Conservation (phyloP, 2,113 vertebrate genomes). For the Erythrolamprus reginae region DNA sequence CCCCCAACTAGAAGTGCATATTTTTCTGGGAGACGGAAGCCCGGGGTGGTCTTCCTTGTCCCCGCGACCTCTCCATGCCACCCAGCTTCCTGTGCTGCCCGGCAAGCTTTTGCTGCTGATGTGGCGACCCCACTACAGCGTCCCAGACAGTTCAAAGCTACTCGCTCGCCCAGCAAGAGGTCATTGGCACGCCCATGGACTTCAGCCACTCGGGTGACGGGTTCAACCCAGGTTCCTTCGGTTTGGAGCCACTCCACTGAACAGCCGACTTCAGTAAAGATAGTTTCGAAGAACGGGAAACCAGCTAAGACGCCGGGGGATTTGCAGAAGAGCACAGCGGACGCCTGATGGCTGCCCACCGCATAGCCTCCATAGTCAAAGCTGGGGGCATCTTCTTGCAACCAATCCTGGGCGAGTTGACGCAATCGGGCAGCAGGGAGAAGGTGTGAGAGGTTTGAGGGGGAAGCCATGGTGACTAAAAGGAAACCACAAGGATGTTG, state of each 20-base stretch:
- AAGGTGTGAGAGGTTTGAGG: slow-evolving; percentile 35
- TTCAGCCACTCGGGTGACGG: slow-evolving; percentile 68
- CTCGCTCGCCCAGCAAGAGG: slow-evolving; percentile 77
- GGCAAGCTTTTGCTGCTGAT: slow-evolving; percentile 54
- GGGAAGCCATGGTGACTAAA: background rate
- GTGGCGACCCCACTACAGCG: slow-evolving; percentile 79
- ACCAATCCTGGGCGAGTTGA: slow-evolving; percentile 72
- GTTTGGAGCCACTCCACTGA: slow-evolving; percentile 71
- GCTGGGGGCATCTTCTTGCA: slow-evolving; percentile 76
- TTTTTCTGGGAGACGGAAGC: slow-evolving; percentile 83
- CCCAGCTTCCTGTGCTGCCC: slow-evolving; percentile 26
- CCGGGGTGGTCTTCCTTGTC: slow-evolving; percentile 83
- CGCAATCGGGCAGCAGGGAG: slow-evolving; percentile 65
- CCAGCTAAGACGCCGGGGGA: slow-evolving; percentile 73
- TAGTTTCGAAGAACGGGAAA: slow-evolving; percentile 76
- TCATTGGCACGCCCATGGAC: slow-evolving; percentile 69
- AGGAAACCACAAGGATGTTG: background rate
- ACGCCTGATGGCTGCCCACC: slow-evolving; percentile 45
- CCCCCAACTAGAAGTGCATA: slow-evolving; percentile 79
- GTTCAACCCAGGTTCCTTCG: slow-evolving; percentile 67
- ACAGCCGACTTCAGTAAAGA: slow-evolving; percentile 75
- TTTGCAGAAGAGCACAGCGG: slow-evolving; percentile 72
- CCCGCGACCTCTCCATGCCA: slow-evolving; percentile 77
- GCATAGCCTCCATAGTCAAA: slow-evolving; percentile 63
- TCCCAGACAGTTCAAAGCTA: slow-evolving; percentile 78